Base-by-base conservation (phyloP, 1,140 invertebrate genomes). In the Drosophila santomea region DNA sequence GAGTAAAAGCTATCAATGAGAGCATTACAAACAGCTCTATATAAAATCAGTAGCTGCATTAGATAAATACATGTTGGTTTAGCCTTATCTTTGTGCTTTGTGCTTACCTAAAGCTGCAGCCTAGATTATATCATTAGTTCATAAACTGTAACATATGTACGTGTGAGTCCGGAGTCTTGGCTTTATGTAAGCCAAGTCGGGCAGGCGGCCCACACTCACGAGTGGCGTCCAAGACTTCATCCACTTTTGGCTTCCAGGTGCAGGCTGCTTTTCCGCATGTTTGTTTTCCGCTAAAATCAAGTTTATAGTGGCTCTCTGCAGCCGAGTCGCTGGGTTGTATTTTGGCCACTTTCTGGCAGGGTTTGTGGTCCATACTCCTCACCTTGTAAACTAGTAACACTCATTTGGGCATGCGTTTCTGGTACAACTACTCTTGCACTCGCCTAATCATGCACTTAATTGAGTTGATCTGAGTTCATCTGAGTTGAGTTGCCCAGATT, bases 231-330 rank as follows among this genome's bases (percentile, higher is more conserved):
- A 77, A 54, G 69, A 74, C 73, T 61, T 78, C 52, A 71, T 85
- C 75, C 83, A 86, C 76, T 74, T 86, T 78, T 68, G 80, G 58
- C 77, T 89, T 88, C 75, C 84, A 84, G 71, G 60, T 77, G 75
- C 86, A 81, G 84, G 63, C 80, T 72, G 79, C 78, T 88, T 90
- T 88, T 88, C 84, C 84, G 84, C 84, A 90, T 90, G 17, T 74
- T 82, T 48, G 44, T 47, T 81, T 60, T 71, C 48, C 61, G 51
- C 38, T 51, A 52, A 71, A 72, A 72, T 72, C 67, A 71, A 74
- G 71, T 63, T 74, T 63, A 36, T 63, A 36, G 23, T 73, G 48
- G 8, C 32, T 32, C 32, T 10, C 32, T 32, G 32, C 7, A 2
- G 32, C 32, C 3, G 32, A 10, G 8, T 56, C 44, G 74, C 25